Conservation (phyloP, 2,113 vertebrate species). For the Picathartes gymnocephalus region DNA sequence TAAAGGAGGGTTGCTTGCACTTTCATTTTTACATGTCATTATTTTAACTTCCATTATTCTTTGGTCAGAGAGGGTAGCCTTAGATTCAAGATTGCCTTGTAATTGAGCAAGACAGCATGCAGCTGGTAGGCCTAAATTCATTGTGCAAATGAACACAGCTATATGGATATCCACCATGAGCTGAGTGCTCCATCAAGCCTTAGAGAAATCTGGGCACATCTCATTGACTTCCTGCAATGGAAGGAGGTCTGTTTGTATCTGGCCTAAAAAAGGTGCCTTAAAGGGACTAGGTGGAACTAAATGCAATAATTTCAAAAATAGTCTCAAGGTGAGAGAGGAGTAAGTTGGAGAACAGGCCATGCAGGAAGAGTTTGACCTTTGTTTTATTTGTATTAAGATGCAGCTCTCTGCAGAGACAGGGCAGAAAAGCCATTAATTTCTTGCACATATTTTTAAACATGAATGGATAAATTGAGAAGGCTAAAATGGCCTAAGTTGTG, state of each 20-base stretch:
- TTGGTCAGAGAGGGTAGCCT: not conserved
- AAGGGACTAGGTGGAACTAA: not conserved
- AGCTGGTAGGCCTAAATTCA: not conserved
- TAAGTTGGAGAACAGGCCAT: not conserved
- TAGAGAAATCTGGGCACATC: not conserved
- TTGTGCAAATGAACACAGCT: not conserved
- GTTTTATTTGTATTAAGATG: not conserved
- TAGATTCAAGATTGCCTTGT: not conserved
- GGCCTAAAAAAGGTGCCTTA: not conserved
- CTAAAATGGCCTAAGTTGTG: not conserved
- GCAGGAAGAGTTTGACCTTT: not conserved
- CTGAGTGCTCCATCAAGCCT: not conserved
- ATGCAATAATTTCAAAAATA: not conserved
- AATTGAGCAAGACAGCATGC: not conserved
- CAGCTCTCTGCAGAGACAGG: not conserved
- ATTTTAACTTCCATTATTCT: not conserved
- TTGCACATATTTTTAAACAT: not conserved
- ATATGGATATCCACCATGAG: rapidly evolving
- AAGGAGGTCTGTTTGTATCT: not conserved
- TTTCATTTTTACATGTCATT: not conserved
- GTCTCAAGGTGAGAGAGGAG: not conserved
- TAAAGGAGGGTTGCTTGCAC: not conserved
- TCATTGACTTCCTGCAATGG: not conserved
- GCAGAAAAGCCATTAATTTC: not conserved
- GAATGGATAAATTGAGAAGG: not conserved